Base-by-base conservation (phyloP, 2,888 invertebrate genomes). In the Ypsolopha scabrella region DNA sequence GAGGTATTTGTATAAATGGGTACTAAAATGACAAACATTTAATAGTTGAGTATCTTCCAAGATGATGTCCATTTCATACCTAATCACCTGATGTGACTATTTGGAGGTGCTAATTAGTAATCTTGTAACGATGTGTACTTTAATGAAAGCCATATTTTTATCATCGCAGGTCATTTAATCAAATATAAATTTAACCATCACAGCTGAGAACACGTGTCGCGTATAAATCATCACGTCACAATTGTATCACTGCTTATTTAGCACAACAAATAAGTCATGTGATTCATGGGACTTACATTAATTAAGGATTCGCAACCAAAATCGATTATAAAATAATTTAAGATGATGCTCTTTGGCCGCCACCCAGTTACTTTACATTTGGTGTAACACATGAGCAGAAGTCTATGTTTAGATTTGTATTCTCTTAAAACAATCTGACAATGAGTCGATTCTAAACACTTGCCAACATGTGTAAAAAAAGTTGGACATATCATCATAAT, bases 271-370 rank as follows among this genome's bases (percentile, higher is more conserved):
- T 39, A 11, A 6, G 10, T 39, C 39, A 39, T 9, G 6, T 39
- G 11, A 8, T n/a, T 38, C 38, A 9, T 1, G 10, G 9, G 38
- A 10, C 9, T 9, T 6, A 10, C 10, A 38, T n/a, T 10, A 39
- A 39, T 11, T 10, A 9, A 9, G 1, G 39, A 39, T 10, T 39
- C 39, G 39, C 6, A 39, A 39, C 39, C 10, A 11, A 39, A 39
- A 63, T 57, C 56, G 55, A 63, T 55, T 51, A 53, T 50, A 48
- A 54, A 54, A 51, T 57, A 61, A 62, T 63, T 60, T 57, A 59
- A 58, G 61, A 61, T 56, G 56, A 57, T 61, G 59, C 57, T 39
- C 55, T 55, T 71, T 73, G 73, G 72, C 70, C 54, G 52, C 52
- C 54, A 54, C 61, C 70, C 74, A 73, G 65, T 39, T 10, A 39